These are phyloP conservation scores for Xanthorhoe spadicearia DNA, from an alignment of 2,888 invertebrate genomes.

Conservation along the genomic window DNA sequence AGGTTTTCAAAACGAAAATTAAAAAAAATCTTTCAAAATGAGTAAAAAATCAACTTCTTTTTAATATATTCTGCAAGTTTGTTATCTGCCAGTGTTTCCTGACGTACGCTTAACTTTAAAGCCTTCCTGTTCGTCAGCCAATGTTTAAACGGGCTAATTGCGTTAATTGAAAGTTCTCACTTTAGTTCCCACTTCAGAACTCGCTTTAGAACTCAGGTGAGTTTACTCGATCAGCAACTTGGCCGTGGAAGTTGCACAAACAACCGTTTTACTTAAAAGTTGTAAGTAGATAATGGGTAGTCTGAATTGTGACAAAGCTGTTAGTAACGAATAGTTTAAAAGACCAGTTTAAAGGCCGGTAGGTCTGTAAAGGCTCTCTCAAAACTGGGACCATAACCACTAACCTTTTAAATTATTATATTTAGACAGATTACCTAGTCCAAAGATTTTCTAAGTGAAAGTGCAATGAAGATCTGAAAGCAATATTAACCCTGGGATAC, in stretches of 20 bases:
- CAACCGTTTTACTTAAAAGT: conserved; percentile 12
- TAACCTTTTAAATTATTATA: too few relatives aligned
- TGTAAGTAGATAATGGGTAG: neutral
- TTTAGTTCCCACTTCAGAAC: conserved; percentile 13
- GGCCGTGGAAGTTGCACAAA: conserved; percentile 11
- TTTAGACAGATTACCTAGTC: too few relatives aligned
- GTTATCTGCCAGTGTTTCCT: neutral
- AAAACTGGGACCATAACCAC: too few relatives aligned
- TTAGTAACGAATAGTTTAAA: neutral
- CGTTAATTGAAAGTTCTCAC: conserved; percentile 40
- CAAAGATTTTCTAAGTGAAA: too few relatives aligned
- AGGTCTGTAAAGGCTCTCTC: neutral
- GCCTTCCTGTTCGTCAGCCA: conserved; percentile 21
- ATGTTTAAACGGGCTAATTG: conserved; percentile 36
- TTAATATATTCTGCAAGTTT: neutral
- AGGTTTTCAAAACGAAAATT: too few relatives aligned
- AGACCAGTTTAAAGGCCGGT: neutral
- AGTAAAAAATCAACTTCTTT: too few relatives aligned
- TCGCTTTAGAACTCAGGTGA: conserved; percentile 32
- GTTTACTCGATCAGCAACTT: conserved; percentile 32
- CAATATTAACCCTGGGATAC: too few relatives aligned
- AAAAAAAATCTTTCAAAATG: too few relatives aligned
- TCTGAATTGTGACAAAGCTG: neutral
- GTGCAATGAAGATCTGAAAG: too few relatives aligned
- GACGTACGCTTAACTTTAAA: conserved; percentile 20